Evolutionary conservation across 2,797 vertebrate genomes (phyloP), one percentile per base, ranked within the genome.

Genomic region (Anableps anableps): DNA sequence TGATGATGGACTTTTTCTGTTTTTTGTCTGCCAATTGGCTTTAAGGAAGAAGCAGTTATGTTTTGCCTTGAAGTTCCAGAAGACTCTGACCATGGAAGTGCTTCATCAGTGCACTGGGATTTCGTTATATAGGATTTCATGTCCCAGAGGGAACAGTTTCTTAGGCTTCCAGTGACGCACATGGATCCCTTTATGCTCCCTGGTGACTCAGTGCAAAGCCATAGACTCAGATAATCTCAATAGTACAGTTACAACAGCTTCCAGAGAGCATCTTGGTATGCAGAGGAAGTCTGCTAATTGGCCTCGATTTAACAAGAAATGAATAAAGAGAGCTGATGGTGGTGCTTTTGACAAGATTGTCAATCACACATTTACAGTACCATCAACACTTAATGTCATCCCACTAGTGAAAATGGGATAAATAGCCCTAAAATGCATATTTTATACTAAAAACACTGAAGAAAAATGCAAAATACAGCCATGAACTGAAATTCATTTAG

Each of bases 101-200:
- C 80, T 73, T 80, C 21, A 72, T 62, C 43, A 77, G 45, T 75
- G 72, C 51, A 75, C 71, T 53, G 86, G 83, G 89, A 89, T 87
- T 88, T 85, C 13, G 55, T 17, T 4, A 58, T 81, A 47, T 23
- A 79, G 87, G 83, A 89, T 92, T 92, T 91, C 79, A 89, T 58
- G 81, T 75, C 51, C 88, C 87, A 78, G 72, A 85, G 89, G 90
- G 82, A 87, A 85, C 58, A 73, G 71, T 50, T 91, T 71, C 76
- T 85, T 86, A 85, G 88, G 85, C 85, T 84, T 80, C n/a, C 43
- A 85, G 79, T 47, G 19, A 75, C 83, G 87, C 88, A 85, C 83
- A 78, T 74, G 81, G 83, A 90, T 88, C 80, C n/a, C 73, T 83
- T 79, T 31, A 6, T 84, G 78, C 75, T 90, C 81, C 48, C 36